These are phyloP conservation scores for Cervus canadensis DNA, from an alignment of 2,113 vertebrate genomes.

Conservation along the genomic window DNA sequence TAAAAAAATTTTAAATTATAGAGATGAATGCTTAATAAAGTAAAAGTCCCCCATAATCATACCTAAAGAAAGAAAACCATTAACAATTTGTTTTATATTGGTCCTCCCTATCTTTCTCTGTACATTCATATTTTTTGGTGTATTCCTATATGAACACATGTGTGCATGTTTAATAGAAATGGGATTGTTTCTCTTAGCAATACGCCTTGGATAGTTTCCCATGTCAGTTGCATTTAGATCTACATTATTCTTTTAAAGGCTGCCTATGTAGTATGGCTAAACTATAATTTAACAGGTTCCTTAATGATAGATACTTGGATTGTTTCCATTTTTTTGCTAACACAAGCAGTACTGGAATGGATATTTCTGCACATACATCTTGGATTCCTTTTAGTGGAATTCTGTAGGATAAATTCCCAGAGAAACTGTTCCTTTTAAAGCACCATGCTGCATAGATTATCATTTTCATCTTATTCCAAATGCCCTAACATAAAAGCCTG, in stretches of 20 bases:
- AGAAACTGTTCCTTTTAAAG: conserved; percentile 38
- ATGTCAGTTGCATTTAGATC: background rate
- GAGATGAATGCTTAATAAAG: background rate
- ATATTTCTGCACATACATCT: conserved; percentile 21
- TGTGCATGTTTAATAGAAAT: conserved; percentile 1
- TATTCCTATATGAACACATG: background rate
- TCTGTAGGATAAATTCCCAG: conserved; percentile 21
- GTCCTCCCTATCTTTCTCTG: background rate
- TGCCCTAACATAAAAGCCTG: background rate
- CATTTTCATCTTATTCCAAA: conserved; percentile 26
- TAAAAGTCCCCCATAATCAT: conserved; percentile 1
- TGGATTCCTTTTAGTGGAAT: conserved; percentile 20
- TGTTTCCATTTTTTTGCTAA: conserved; percentile 36
- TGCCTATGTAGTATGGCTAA: background rate
- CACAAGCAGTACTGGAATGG: background rate
- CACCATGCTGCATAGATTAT: background rate
- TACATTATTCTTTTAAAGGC: conserved; percentile 32
- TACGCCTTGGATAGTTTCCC: conserved; percentile 18
- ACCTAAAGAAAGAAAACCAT: background rate
- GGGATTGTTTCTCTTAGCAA: conserved; percentile 26
- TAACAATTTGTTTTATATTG: background rate
- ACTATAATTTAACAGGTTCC: conserved; percentile 22
- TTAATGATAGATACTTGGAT: conserved; percentile 12
- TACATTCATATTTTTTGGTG: background rate
- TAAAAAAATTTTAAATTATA: background rate